A percentile compares a stretch with the other conserved stretches of the same genome.
Conservation (phyloP, 2,113 vertebrate species). For the Centrocercus urophasianus region DNA sequence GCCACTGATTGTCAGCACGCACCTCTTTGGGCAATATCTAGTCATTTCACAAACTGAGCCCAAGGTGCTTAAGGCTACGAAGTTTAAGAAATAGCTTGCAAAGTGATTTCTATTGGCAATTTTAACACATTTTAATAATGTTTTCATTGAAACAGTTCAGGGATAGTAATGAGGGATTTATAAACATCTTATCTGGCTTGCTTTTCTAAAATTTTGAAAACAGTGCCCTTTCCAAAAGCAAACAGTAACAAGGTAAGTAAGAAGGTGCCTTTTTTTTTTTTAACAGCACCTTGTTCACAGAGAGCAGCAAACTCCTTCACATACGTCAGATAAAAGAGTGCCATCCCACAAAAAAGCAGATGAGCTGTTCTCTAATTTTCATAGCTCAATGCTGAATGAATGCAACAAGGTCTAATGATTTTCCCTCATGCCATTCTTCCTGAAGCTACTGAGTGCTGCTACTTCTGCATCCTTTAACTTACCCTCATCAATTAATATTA, state of each 20-base stretch:
- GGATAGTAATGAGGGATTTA: slow-evolving; percentile 31
- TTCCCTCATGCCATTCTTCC: not conserved
- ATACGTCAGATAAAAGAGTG: not conserved
- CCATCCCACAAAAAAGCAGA: not conserved
- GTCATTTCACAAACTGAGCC: not conserved
- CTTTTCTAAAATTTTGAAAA: slow-evolving; percentile 1
- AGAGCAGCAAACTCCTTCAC: not conserved
- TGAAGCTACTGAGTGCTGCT: not conserved
- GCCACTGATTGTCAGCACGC: not conserved
- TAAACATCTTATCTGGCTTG: not conserved
- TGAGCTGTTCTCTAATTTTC: not conserved
- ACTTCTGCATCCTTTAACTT: not conserved
- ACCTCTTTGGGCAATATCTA: not conserved
- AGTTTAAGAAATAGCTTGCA: not conserved
- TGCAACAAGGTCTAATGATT: not conserved
- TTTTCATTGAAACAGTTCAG: slow-evolving; percentile 31
- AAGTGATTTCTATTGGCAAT: not conserved
- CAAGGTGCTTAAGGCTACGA: slow-evolving; percentile 12
- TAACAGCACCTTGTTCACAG: not conserved
- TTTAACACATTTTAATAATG: slow-evolving; percentile 31
- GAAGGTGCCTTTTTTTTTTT: not conserved
- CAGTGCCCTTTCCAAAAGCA: not conserved
- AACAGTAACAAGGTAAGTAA: not conserved
- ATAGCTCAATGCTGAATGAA: not conserved
- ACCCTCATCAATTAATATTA: not conserved